Evolutionary conservation across 2,113 vertebrate genomes (phyloP).

Genomic region (Hippocampus mohnikei): DNA sequence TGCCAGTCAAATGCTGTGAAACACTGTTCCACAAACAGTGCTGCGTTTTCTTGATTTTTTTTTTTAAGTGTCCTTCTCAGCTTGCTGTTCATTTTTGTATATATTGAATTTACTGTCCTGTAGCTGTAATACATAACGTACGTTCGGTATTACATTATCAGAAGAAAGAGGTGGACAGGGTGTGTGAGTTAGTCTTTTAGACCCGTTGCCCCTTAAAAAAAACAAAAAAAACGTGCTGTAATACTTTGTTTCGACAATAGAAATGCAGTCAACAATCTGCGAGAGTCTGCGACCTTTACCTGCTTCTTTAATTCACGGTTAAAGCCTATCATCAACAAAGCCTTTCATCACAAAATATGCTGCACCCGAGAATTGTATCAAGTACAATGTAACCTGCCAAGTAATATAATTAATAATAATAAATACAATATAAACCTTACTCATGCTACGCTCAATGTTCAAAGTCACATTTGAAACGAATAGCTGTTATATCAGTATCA

Average conservation of each 20-base stretch:
- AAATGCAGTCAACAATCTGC: background rate
- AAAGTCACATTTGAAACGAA: no score
- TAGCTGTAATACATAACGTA: slow-evolving; percentile 50
- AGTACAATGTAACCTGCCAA: background rate
- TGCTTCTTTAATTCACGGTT: background rate
- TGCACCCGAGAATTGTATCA: background rate
- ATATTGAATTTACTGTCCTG: slow-evolving; percentile 69
- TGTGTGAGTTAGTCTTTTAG: slow-evolving; percentile 57
- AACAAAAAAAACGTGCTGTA: background rate
- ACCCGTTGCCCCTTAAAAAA: background rate
- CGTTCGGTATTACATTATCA: slow-evolving; percentile 56
- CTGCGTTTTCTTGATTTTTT: slow-evolving; percentile 63
- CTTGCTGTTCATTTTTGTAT: slow-evolving; percentile 72
- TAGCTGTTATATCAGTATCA: no score
- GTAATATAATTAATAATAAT: no score
- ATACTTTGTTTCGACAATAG: background rate
- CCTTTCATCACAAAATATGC: background rate
- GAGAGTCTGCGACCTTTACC: background rate
- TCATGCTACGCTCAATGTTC: no score
- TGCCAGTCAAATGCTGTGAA: slow-evolving; percentile 67
- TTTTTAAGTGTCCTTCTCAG: slow-evolving; percentile 77
- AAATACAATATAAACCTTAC: no score
- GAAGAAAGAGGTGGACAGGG: slow-evolving; percentile 51
- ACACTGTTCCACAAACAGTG: slow-evolving; percentile 65
- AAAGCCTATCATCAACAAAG: background rate